Evolutionary conservation across 2,888 invertebrate species (phyloP).

Genomic region (Mechanitis mazaeus): DNA sequence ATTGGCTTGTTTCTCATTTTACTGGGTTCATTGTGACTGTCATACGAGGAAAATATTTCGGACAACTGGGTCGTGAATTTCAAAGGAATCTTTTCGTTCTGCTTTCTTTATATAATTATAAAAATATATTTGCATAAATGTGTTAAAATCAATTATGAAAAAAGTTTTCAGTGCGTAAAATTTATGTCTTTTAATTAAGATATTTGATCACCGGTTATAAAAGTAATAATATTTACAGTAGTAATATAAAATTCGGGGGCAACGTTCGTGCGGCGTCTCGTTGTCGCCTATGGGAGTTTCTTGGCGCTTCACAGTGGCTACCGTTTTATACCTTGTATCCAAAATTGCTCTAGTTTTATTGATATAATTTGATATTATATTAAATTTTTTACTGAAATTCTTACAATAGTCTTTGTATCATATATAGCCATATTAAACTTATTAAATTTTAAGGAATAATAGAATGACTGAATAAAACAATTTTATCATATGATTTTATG

Average conservation of each 20-base stretch:
- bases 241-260: conserved; percentile 20
- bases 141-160: too few species aligned
- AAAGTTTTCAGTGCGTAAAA: too few species aligned
- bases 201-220: too few species aligned
- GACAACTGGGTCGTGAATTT: conserved; percentile 16
- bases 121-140: too few species aligned
- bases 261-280: conserved; percentile 18
- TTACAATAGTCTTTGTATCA: too few species aligned
- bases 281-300: conserved; percentile 17
- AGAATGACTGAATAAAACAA: too few species aligned
- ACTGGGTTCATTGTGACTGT: conserved; percentile 16
- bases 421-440: too few species aligned
- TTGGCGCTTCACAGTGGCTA: conserved; percentile 9
- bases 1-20: conserved; percentile 22
- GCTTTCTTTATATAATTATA: neutral
- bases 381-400: too few species aligned
- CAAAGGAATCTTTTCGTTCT: conserved; percentile 9
- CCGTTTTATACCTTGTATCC: conserved; percentile 1
- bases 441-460: too few species aligned
- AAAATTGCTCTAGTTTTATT: neutral
- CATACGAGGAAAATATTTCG: conserved; percentile 22
- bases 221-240: neutral
- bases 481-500: too few species aligned
- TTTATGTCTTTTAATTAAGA: neutral
- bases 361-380: neutral